These are phyloP conservation scores for Stegastes partitus DNA, from an alignment of 2,113 vertebrate genomes.

Conservation along the genomic window DNA sequence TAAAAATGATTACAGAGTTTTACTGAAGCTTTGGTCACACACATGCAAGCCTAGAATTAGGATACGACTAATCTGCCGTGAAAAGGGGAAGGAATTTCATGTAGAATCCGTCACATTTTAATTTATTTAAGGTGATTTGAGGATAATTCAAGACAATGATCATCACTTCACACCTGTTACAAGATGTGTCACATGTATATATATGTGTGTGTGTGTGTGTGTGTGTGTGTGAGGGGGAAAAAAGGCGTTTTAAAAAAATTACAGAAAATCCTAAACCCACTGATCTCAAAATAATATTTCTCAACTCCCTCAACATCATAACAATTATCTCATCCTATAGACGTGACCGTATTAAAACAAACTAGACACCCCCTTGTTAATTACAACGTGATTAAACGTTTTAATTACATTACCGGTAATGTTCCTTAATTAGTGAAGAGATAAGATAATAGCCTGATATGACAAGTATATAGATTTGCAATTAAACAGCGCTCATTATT, in stretches of 20 bases:
- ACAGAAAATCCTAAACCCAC: neutral
- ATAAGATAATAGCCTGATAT: conserved; percentile 91
- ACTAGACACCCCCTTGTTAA: conserved; percentile 93
- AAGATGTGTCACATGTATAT: conserved; percentile 19
- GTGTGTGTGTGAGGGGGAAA: neutral
- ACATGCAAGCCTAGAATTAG: conserved; percentile 20
- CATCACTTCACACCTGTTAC: conserved; percentile 14
- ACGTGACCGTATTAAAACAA: conserved; percentile 90
- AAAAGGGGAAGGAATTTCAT: neutral
- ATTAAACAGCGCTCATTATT: conserved; percentile 86
- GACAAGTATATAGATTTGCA: conserved; percentile 84
- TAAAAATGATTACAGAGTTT: conserved; percentile 3
- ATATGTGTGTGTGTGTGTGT: neutral
- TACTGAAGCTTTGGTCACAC: conserved; percentile 43
- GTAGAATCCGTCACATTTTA: conserved; percentile 1
- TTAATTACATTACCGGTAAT: conserved; percentile 93
- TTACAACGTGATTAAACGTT: conserved; percentile 94
- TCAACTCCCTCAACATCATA: conserved; percentile 62
- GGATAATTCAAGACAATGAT: conserved; percentile 21
- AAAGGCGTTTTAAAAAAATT: neutral
- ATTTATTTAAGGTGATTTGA: conserved; percentile 23
- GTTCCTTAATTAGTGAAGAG: conserved; percentile 91
- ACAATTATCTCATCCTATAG: conserved; percentile 87
- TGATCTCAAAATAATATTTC: conserved; percentile 12
- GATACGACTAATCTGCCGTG: conserved; percentile 8